Evolutionary conservation across 2,888 invertebrate genomes (phyloP), one percentile per base, ranked within the genome.

Genomic region (Stictocephala bisonia): DNA sequence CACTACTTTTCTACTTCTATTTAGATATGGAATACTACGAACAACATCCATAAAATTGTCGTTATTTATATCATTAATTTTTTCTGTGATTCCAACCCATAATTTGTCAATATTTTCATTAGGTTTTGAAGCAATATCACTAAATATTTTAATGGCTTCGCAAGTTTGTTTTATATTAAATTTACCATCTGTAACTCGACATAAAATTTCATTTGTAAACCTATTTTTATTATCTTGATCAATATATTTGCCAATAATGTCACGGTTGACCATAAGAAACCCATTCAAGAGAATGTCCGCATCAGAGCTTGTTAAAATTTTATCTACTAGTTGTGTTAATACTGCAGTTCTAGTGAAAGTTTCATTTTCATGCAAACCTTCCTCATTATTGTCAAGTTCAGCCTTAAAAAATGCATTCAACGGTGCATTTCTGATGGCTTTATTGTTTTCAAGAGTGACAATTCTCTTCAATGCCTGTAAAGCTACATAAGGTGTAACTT

Each of bases 51-150:
- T 84, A 73, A 91, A 85, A 80, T 90, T 89, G 9, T 82, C 83
- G 72, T 86, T 86, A 82, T 86, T 83, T 44, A 92, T 89, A 27
- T 88, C 86, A 35, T 84, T 81, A 78, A 88, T 87, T 71, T 86
- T 86, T 74, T 87, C 87, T 20, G 87, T 83, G 78, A 92, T 86
- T 9, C 90, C 90, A 73, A 88, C 85, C 91, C 91, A 92, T 41
- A 91, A 82, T 80, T 88, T 88, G 78, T 92, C 91, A 72, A 89
- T 85, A 7, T 85, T 85, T 24, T 86, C 85, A 26, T 85, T 83
- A 75, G 9, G 26, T 11, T 35, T 48, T 26, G 87, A 85, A 53
- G 82, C 86, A 79, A 87, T 86, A 66, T 83, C 83, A 13, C 86
- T 85, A 31, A 91, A 83, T 78, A 87, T 86, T 40, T 83, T 83